phyloP scores from a whole-genome alignment of 2,113 vertebrate species.

The Canis aureus region DNA sequence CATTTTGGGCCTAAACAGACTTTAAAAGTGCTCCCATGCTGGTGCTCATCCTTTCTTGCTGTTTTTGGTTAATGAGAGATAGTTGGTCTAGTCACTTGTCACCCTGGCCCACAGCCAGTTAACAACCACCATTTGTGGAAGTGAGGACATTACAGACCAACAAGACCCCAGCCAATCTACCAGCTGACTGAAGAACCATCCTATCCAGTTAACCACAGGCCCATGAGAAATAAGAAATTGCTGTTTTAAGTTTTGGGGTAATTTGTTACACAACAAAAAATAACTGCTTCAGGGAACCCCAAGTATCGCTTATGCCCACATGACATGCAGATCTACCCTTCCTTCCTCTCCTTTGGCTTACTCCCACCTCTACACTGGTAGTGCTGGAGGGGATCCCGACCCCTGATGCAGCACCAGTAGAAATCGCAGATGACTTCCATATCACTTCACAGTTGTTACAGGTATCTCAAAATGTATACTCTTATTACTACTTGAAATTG shows the following conservation, averaged over 20 bases:
- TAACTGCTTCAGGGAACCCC: background rate
- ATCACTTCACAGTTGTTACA: background rate
- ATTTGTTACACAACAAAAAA: background rate
- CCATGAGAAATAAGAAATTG: background rate
- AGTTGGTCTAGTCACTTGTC: background rate
- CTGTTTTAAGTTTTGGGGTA: background rate
- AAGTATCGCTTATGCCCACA: background rate
- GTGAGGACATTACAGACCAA: background rate
- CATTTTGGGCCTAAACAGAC: background rate
- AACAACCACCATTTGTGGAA: background rate
- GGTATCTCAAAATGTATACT: constrained; percentile 2
- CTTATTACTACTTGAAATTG: constrained; percentile 35
- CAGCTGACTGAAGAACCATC: background rate
- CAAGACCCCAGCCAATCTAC: background rate
- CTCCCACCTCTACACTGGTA: background rate
- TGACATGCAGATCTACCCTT: background rate
- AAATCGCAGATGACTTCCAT: background rate
- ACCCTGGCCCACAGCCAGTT: background rate
- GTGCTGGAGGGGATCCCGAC: background rate
- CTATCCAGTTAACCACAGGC: background rate
- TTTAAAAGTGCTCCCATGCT: background rate
- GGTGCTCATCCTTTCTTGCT: background rate
- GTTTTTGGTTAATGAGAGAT: background rate
- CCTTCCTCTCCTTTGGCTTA: background rate
- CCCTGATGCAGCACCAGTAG: background rate